Conservation (phyloP, 1,140 invertebrate genomes). For the Caerostris darwini region DNA sequence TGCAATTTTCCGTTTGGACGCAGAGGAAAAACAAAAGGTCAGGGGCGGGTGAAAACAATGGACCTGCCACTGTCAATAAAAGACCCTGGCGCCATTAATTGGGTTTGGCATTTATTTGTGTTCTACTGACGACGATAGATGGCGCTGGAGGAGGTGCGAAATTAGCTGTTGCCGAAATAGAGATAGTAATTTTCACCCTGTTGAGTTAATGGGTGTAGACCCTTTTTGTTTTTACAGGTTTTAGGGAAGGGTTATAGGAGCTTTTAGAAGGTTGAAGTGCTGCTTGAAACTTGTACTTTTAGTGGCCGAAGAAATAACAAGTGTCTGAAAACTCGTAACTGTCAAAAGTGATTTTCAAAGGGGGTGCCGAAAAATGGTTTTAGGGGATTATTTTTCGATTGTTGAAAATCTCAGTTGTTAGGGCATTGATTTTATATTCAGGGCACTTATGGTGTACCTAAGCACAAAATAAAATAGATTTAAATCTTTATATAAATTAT, state of each 20-base stretch:
- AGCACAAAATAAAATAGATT: too few relatives aligned
- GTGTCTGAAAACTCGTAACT: background rate
- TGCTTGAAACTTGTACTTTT: background rate
- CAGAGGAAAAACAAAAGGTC: constrained; percentile 9
- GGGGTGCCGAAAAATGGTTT: background rate
- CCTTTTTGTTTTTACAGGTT: background rate
- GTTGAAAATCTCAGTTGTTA: background rate
- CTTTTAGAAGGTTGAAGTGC: background rate
- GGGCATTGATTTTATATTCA: too few relatives aligned
- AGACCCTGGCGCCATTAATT: constrained; percentile 44
- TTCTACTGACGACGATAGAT: constrained; percentile 43
- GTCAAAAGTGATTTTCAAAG: background rate
- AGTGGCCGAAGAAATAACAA: background rate
- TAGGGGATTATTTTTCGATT: background rate
- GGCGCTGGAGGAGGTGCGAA: constrained; percentile 25
- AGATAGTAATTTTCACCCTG: constrained; percentile 48
- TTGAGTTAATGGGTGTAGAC: constrained; percentile 9
- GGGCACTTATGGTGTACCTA: too few relatives aligned
- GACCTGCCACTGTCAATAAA: constrained; percentile 62
- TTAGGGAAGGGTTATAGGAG: background rate
- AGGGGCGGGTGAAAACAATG: constrained; percentile 53
- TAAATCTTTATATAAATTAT: too few relatives aligned
- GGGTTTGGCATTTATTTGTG: constrained; percentile 59
- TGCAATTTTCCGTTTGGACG: constrained; percentile 36
- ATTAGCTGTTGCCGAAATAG: constrained; percentile 62